A percentile compares a stretch with the other conserved stretches of the same genome.
These are phyloP conservation scores for Propithecus deckenii DNA, from an alignment of 2,797 vertebrate species.

Conservation along the genomic window DNA sequence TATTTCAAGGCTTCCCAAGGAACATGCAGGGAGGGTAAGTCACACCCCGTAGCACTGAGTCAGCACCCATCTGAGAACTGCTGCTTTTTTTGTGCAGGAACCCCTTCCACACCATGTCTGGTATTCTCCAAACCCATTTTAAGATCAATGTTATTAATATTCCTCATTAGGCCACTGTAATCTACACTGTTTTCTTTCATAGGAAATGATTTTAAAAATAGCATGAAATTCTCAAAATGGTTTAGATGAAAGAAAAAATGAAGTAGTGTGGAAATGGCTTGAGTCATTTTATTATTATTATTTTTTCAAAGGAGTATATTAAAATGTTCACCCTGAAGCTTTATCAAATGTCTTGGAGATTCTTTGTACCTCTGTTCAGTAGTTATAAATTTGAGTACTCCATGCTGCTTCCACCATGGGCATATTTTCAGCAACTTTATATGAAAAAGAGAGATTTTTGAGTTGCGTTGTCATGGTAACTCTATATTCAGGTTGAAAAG, in stretches of 20 bases:
- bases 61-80: neutral
- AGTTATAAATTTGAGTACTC: slow-evolving; percentile 63
- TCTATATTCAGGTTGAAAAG: slow-evolving; percentile 69
- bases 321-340: slow-evolving; percentile 59
- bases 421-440: slow-evolving; percentile 67
- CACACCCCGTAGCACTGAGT: neutral
- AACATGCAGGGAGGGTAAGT: neutral
- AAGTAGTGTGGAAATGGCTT: slow-evolving; percentile 41
- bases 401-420: slow-evolving; percentile 47
- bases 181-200: neutral
- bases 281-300: neutral
- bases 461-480: slow-evolving; percentile 78
- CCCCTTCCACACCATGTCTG: neutral
- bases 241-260: slow-evolving; percentile 48
- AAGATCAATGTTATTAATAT: slow-evolving; percentile 52
- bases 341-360: slow-evolving; percentile 56
- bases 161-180: slow-evolving; percentile 12
- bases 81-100: neutral
- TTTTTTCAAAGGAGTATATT: slow-evolving; percentile 57
- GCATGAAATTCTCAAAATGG: slow-evolving; percentile 32
- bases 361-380: slow-evolving; percentile 54
- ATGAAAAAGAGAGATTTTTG: slow-evolving; percentile 68
- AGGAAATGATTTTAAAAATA: slow-evolving; percentile 54
- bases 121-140: slow-evolving; percentile 44
- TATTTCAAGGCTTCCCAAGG: neutral